Percentiles rank a stretch among this genome's conserved stretches.
Evolutionary conservation across 2,113 vertebrate genomes (phyloP).

Genomic region (Elaphurus davidianus): DNA sequence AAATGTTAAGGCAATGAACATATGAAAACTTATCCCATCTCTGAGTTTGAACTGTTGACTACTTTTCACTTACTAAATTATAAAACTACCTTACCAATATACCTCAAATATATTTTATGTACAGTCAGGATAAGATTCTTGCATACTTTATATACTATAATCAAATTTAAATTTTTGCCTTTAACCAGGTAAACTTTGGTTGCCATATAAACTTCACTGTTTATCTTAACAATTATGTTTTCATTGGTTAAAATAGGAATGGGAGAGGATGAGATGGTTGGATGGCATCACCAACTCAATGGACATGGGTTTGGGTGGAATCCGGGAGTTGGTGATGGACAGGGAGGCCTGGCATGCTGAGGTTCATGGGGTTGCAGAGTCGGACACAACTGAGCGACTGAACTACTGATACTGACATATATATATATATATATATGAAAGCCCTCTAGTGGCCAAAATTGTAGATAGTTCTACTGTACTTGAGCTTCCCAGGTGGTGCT

Average conservation of each 20-base stretch:
- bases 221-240: neutral
- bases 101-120: neutral
- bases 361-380: neutral
- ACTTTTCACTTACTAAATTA: neutral
- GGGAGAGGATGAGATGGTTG: neutral
- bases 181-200: neutral
- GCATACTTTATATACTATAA: neutral
- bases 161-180: neutral
- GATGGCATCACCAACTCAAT: neutral
- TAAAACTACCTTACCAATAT: neutral
- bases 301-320: neutral
- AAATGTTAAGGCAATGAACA: neutral
- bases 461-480: neutral
- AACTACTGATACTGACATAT: neutral
- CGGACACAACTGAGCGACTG: fast-evolving
- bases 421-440: neutral
- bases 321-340: neutral
- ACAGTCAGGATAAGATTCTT: neutral
- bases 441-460: constrained; percentile 3
- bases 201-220: neutral
- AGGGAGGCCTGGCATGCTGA: neutral
- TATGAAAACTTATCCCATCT: neutral
- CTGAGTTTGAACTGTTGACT: neutral
- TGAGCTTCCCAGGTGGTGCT: neutral
- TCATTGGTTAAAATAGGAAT: neutral